Percentiles rank a stretch among this genome's conserved stretches.
These are phyloP conservation scores for Melanotaenia boesemani DNA, from an alignment of 2,797 vertebrate genomes.

Conservation along the genomic window DNA sequence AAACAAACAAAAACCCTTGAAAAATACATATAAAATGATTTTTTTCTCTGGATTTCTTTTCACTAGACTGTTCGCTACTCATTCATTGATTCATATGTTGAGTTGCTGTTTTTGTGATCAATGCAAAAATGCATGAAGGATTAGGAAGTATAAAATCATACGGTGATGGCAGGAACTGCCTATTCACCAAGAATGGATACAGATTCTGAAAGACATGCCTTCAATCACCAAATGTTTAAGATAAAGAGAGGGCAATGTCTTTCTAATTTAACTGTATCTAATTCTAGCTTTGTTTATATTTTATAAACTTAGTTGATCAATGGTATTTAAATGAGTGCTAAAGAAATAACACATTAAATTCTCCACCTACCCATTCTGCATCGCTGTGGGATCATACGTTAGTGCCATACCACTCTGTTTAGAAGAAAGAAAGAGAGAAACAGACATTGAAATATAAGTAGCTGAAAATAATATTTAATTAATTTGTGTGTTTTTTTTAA, in stretches of 20 bases:
- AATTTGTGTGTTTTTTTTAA: neutral
- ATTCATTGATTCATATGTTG: neutral
- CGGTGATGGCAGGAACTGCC: neutral
- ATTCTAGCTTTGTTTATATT: too few relatives aligned
- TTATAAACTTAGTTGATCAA: too few relatives aligned
- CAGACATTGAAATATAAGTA: constrained; percentile 6
- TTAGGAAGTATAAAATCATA: neutral
- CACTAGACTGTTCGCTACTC: neutral
- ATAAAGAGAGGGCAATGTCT: too few relatives aligned
- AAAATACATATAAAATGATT: too few relatives aligned
- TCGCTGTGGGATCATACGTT: constrained; percentile 95
- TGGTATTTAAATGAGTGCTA: neutral
- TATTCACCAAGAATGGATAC: neutral
- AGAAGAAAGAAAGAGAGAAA: constrained; percentile 43
- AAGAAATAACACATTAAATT: too few relatives aligned
- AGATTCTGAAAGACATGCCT: too few relatives aligned
- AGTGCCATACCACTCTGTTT: constrained; percentile 94
- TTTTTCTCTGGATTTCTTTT: neutral
- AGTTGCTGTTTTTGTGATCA: neutral
- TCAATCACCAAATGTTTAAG: too few relatives aligned
- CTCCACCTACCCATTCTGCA: constrained; percentile 96
- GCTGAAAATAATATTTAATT: too few relatives aligned
- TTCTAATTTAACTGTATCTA: too few relatives aligned
- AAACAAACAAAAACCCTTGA: too few relatives aligned
- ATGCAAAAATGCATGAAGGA: neutral